Evolutionary conservation across 2,797 vertebrate genomes (phyloP), one percentile per base, ranked within the genome.

Genomic region (Caiman crocodilus): DNA sequence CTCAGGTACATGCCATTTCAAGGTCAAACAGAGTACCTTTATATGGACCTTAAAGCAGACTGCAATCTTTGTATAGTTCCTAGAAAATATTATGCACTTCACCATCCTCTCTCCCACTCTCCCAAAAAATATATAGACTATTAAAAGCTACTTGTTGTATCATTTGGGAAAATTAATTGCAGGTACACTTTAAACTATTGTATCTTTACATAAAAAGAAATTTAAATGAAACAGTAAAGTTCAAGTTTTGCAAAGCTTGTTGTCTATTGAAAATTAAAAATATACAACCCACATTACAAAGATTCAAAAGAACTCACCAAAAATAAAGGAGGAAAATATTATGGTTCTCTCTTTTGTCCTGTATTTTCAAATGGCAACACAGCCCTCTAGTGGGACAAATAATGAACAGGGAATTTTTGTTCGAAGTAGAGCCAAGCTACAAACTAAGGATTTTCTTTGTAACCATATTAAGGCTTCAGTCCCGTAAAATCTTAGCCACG

Each of bases 361-460:
- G 42, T 17, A 59, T n/a, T 97, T 85, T 21, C 80, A 64, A 96
- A 97, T 96, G 85, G 93, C 97, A 98, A 97, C 84, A 97, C 92
- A 84, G 97, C 97, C 98, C 98, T 96, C 98, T 97, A 96, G 96
- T 97, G 98, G 93, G 65, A 2, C 28, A 13, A 58, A 64, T 1
- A 8, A 25, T 16, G 2, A 79, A 79, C 59, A 5, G 65, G 2
- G 2, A 42, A 67, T 67, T 32, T 57, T n/a, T 2, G 61, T 20
- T 56, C 58, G 1, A 0, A 30, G 2, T 73, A 77, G n/a, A 8
- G 71, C 13, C 58, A n/a, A 1, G 1, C 25, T 14, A 32, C 3
- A 30, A 1, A 73, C 14, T 73, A 67, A 84, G 20, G 1, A 2
- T 13, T 32, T 26, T 74, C 87, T 57, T 42, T 55, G 17, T 14